Conservation (phyloP, 2,888 invertebrate species). For the Pollenia angustigena region DNA sequence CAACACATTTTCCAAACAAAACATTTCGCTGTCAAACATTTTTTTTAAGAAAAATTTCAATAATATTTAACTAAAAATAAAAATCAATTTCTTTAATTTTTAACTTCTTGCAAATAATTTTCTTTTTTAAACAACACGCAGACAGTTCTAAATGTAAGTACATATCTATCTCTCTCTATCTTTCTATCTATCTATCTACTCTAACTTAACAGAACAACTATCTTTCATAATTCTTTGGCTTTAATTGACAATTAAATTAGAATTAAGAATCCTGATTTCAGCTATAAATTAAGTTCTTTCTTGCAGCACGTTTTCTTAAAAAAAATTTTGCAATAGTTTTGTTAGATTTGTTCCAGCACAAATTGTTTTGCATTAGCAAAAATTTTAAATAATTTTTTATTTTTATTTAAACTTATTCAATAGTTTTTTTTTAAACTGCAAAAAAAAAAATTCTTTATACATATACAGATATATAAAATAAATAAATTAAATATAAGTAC, state of each 20-base stretch:
- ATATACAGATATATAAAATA: too few relatives aligned
- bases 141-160: constrained; percentile 84
- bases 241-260: background rate
- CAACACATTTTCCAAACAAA: background rate
- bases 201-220: background rate
- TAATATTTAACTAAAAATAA: background rate
- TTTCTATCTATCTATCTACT: constrained; percentile 1
- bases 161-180: constrained; percentile 60
- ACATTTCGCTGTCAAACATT: background rate
- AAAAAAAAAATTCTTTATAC: too few relatives aligned
- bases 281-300: background rate
- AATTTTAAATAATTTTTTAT: too few relatives aligned
- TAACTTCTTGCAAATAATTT: constrained; percentile 75
- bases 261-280: background rate
- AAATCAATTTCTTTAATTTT: constrained; percentile 32
- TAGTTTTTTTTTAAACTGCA: too few relatives aligned
- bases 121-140: constrained; percentile 81
- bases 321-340: background rate
- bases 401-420: too few relatives aligned
- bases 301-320: background rate
- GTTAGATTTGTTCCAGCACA: too few relatives aligned
- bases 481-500: too few relatives aligned
- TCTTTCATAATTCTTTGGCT: background rate
- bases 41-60: background rate
- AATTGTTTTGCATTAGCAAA: too few relatives aligned